Evolutionary conservation across 1,140 invertebrate genomes (phyloP), one percentile per base, ranked within the genome.

Genomic region (Agrypnia vestita): DNA sequence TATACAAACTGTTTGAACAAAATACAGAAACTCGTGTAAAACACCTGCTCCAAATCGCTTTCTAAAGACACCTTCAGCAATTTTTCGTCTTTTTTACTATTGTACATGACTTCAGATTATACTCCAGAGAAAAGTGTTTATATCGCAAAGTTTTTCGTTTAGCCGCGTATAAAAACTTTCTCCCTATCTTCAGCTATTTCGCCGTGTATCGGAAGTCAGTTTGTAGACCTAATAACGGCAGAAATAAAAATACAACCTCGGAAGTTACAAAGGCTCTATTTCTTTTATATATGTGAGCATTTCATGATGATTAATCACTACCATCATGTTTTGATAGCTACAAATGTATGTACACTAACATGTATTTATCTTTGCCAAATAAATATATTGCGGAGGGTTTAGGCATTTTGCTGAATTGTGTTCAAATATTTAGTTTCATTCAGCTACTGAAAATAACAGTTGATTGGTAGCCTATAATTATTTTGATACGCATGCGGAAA

Each of bases 141-240:
- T 73, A 55, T n/a, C 69, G 9, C n/a, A 69, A 69, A 69, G 64
- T 76, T 76, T 76, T 76, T 76, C 73, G 73, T 53, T 74, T 74
- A 35, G 44, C 19, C 19, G 8, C 7, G 69, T 49, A 51, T 67
- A 49, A 72, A 72, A 72, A 17, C 15, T 78, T 71, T 71, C 46
- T 13, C 17, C 4, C 56, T 44, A n/a, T 73, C 47, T 53, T n/a
- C 9, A 73, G 51, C 64, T 44, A 53, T 67, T 35, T 75, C 64
- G 25, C 73, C n/a, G 73, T 64, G 59, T 71, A 55, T 73, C 73
- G 73, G 59, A 80, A 80, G 78, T 80, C 73, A 80, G 79, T 69
- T 67, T 80, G 79, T 80, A 76, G 64, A 62, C 73, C 79, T 71
- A 71, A 76, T 76, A 73, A 80, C 74, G 51, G 51, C 62, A 69